Evolutionary conservation across 2,113 vertebrate genomes (phyloP).

Genomic region (Brienomyrus brachyistius): DNA sequence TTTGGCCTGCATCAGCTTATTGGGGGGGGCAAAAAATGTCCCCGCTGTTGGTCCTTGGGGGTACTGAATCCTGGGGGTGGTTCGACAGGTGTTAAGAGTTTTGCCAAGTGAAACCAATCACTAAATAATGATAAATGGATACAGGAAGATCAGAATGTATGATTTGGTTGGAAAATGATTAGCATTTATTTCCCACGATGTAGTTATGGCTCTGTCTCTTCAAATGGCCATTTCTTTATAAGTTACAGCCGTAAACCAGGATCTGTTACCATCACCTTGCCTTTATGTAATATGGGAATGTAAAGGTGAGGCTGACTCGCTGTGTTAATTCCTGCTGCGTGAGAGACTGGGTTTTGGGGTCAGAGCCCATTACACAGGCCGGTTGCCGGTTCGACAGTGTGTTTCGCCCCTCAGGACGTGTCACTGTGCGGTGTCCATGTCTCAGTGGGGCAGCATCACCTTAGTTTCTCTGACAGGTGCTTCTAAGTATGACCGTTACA

Average conservation of each 20-base stretch:
- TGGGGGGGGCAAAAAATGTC: constrained; percentile 5
- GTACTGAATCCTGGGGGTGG: constrained; percentile 12
- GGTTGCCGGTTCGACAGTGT: neutral
- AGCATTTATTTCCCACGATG: neutral
- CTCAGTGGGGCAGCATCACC: neutral
- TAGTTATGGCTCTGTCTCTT: neutral
- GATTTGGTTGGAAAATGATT: neutral
- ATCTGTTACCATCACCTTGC: neutral
- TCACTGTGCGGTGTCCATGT: neutral
- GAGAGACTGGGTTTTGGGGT: neutral
- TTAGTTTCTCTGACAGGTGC: neutral
- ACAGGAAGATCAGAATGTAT: neutral
- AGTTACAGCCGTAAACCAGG: neutral
- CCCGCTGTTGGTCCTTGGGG: neutral
- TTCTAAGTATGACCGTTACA: neutral
- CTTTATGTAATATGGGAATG: neutral
- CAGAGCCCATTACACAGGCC: neutral
- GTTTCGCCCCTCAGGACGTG: neutral
- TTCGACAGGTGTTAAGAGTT: neutral
- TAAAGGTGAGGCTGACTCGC: neutral
- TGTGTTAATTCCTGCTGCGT: neutral
- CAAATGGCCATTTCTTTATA: neutral
- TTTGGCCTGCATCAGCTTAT: constrained; percentile 40
- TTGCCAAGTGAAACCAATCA: neutral
- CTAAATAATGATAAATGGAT: neutral